Evolutionary conservation across 2,888 invertebrate genomes (phyloP).

Genomic region (Andrena dorsata): DNA sequence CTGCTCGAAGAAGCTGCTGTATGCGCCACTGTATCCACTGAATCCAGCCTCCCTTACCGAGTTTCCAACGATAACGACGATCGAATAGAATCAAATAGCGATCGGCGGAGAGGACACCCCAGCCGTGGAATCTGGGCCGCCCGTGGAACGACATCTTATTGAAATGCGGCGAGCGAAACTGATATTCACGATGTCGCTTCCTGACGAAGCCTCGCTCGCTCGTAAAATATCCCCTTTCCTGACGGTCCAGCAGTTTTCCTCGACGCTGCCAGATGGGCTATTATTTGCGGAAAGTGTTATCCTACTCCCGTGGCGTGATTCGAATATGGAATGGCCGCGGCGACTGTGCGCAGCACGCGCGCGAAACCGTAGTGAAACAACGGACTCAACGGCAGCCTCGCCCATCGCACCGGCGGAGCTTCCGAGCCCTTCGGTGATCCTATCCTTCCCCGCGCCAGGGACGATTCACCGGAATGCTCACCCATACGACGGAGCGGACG

Average conservation of each 20-base stretch:
- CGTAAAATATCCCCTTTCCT: constrained; percentile 61
- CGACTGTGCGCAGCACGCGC: neutral
- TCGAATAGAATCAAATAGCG: neutral
- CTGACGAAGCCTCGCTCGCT: constrained; percentile 52
- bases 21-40: neutral
- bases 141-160: constrained; percentile 51
- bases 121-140: constrained; percentile 19
- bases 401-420: constrained; percentile 22
- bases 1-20: neutral
- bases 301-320: constrained; percentile 59
- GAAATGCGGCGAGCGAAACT: constrained; percentile 64
- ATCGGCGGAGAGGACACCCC: neutral
- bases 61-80: neutral
- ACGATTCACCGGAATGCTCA: constrained; percentile 30
- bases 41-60: neutral
- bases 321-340: constrained; percentile 51
- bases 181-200: constrained; percentile 66
- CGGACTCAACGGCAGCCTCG: constrained; percentile 4
- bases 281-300: constrained; percentile 66
- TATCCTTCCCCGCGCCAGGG: constrained; percentile 28
- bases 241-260: constrained; percentile 58
- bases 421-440: constrained; percentile 13
- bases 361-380: constrained; percentile 25
- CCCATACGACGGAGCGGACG: constrained; percentile 12
- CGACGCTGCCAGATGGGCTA: constrained; percentile 46